phyloP scores from a whole-genome alignment of 1,140 invertebrate species.

The Hylaeus anthracinus region DNA sequence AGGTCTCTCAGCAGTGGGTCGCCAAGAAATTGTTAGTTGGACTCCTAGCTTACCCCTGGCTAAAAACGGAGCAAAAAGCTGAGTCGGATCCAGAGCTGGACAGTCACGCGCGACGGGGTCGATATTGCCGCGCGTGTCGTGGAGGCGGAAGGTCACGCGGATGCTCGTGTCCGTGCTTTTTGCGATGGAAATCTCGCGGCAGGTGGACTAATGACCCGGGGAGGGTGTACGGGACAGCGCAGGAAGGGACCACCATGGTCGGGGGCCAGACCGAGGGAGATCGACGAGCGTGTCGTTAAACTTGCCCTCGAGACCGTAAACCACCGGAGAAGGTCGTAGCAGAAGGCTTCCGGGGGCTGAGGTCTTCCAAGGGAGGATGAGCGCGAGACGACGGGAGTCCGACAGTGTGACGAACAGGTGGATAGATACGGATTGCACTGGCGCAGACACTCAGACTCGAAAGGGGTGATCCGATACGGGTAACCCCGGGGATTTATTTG shows the following conservation, averaged over 20 bases:
- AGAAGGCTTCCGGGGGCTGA: conserved; percentile 16
- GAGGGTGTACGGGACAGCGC: conserved; percentile 35
- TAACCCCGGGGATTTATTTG: conserved; percentile 9
- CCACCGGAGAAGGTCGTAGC: conserved; percentile 52
- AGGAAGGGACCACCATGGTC: background rate
- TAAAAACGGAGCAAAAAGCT: conserved; percentile 15
- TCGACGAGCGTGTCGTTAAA: conserved; percentile 66
- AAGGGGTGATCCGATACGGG: conserved; percentile 11
- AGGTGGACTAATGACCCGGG: conserved; percentile 52
- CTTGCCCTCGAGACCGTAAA: conserved; percentile 63
- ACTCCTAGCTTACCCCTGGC: too few species aligned
- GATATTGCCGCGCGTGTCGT: conserved; percentile 27
- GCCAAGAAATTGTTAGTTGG: too few species aligned
- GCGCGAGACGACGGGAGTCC: conserved; percentile 7
- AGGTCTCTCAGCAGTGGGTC: too few species aligned
- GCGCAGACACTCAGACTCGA: too few species aligned
- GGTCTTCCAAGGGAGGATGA: background rate
- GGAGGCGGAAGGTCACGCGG: conserved; percentile 10
- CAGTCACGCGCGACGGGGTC: conserved; percentile 45
- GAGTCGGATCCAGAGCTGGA: background rate
- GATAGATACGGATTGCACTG: conserved; percentile 36
- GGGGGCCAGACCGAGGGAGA: conserved; percentile 34
- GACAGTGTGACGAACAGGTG: conserved; percentile 42
- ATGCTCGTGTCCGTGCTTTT: conserved; percentile 54
- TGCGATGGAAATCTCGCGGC: conserved; percentile 61